These are phyloP conservation scores for Lanius ludovicianus DNA, from an alignment of 2,113 vertebrate genomes.

Conservation along the genomic window DNA sequence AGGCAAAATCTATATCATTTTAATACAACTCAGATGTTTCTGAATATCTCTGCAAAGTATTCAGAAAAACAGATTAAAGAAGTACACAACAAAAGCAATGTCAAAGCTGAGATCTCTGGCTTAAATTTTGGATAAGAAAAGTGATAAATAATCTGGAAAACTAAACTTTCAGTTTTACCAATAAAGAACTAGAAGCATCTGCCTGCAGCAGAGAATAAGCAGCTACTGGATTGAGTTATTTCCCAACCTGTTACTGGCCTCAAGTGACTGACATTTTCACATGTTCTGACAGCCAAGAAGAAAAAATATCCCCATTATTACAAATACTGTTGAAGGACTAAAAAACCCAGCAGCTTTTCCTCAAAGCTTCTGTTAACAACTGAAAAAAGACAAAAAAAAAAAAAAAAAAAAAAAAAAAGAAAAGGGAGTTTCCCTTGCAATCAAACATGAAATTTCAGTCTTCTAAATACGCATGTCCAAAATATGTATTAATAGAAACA, in stretches of 20 bases:
- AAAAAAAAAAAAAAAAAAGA: background rate
- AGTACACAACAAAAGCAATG: background rate
- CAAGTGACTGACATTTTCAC: background rate
- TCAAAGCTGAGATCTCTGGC: background rate
- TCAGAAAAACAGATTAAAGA: background rate
- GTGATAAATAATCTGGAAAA: background rate
- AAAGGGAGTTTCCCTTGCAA: background rate
- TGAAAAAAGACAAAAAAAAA: background rate
- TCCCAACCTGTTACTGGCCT: background rate
- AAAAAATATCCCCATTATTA: background rate
- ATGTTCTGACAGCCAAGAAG: background rate
- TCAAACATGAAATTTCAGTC: conserved; percentile 25
- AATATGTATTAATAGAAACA: conserved; percentile 39
- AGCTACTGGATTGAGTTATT: background rate
- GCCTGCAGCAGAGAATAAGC: background rate
- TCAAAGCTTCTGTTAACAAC: background rate
- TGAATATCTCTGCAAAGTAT: background rate
- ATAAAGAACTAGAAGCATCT: background rate
- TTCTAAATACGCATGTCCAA: background rate
- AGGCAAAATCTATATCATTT: conserved; percentile 12
- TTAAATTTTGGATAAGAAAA: background rate
- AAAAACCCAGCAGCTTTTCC: background rate
- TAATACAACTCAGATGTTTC: background rate
- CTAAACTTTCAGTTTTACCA: background rate
- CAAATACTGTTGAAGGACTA: background rate